Base-by-base conservation (phyloP, 2,797 vertebrate species). In the Microctenopoma lineatum region DNA sequence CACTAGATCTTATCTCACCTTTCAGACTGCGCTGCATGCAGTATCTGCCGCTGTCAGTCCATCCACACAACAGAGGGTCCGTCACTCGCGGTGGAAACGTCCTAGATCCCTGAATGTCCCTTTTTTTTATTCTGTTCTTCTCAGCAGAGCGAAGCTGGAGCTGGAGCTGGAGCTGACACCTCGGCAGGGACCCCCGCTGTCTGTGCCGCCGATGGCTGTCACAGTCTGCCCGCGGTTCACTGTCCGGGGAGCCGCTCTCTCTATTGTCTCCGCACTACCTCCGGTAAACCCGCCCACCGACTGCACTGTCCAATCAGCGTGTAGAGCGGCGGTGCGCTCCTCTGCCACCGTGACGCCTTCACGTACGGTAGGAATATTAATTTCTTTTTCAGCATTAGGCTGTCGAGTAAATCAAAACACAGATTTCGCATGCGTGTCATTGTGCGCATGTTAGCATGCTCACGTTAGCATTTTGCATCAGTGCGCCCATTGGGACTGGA, bases 261-360 rank as follows among this genome's bases (percentile, higher is more conserved):
- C 91, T 92, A 88, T 93, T 94, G 93, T 93, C 88, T 90, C 75
- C 42, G 46, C 71, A 52, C 64, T 41, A 5, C 5, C 78, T 53
- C 76, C 67, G 54, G 14, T 11, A 38, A 78, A 9, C 77, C 57
- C 83, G 83, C 91, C 92, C 88, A 64, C 67, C 46, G 13, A 48
- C 13, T 5, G 55, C 12, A 8, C 1, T 45, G 54, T 8, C 92
- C 90, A 94, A 93, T 92, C 84, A 76, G 79, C 80, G 59, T 66
- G 62, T 46, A 81, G 64, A 72, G 71, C 78, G 72, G 50, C 71
- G 10, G 61, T 42, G 75, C 54, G 67, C 78, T 48, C 14, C 71
- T 29, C 51, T 58, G 74, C 47, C 41, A 34, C 44, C 26, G 8
- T 16, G 81, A 18, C 29, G 60, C 59, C 16, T 87, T 84, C 70